Evolutionary conservation across 2,113 vertebrate genomes (phyloP), one percentile per base, ranked within the genome.

Genomic region (Megaceryle maxima): DNA sequence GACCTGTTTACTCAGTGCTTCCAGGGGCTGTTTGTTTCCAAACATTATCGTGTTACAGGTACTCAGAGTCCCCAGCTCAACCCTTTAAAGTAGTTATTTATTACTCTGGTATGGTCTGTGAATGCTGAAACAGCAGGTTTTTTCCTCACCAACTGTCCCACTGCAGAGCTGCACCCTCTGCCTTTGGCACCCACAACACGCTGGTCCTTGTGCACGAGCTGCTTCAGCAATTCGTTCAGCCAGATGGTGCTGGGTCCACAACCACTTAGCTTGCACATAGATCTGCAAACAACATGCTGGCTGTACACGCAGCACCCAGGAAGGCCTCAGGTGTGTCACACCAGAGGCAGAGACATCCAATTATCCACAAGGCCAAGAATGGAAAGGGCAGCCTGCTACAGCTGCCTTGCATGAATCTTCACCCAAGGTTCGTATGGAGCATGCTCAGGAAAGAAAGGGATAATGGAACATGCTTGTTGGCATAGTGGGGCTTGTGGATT

Each of bases 1-100:
- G 86, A 87, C 86, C 87, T 85, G 83, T 96, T 95, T 93, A 79
- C 55, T 94, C 62, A 84, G 77, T 89, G 78, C 80, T 97, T 90
- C 87, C 83, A 92, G 83, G 78, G 70, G 88, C 77, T 1, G 0
- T n/a, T 84, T 10, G 3, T 91, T 82, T 94, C 88, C 86, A 95
- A 92, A 90, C 63, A 63, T 68, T 73, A 70, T 84, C 41, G 2
- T 8, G 18, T 94, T 91, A 92, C 78, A 94, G 87, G 74, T 95
- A 94, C 14, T 21, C 46, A 50, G 80, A 89, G 87, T 94, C 90
- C 93, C 73, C 72, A 68, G 77, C 72, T 91, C 75, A 90, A 78
- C 89, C 59, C 88, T 96, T 83, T 85, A 24, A 13, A 72, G 88
- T 29, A 85, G 90, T 95, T 95, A 92, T 83, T 97, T 91, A 96